Percentiles rank a stretch among this genome's conserved stretches.
Evolutionary conservation across 2,113 vertebrate genomes (phyloP).

Genomic region (Psilopogon haemacephalus): DNA sequence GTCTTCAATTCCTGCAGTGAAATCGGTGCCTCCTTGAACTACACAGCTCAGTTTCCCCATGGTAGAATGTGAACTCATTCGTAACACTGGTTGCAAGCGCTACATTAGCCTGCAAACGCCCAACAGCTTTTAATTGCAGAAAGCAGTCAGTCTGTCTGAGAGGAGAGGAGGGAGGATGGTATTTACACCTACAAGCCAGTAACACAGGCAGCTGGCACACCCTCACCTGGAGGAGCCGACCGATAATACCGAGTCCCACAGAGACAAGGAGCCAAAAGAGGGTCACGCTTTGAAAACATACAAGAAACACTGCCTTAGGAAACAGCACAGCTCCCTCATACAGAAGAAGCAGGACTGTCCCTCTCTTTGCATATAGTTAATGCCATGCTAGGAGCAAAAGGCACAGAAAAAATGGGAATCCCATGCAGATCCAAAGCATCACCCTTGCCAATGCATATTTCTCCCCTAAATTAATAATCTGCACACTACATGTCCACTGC

Average conservation of each 20-base stretch:
- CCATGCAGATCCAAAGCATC: not conserved
- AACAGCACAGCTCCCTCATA: not conserved
- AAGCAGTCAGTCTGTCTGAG: not conserved
- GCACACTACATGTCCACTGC: not conserved
- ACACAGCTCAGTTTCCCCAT: not conserved
- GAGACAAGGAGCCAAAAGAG: not conserved
- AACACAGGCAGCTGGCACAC: not conserved
- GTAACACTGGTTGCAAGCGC: not conserved
- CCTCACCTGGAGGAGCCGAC: not conserved
- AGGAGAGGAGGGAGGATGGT: not conserved
- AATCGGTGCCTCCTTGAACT: fast-evolving
- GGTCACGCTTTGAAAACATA: not conserved
- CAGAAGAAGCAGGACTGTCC: not conserved
- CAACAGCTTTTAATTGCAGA: constrained; percentile 21
- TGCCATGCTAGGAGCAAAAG: not conserved
- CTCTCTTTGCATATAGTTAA: not conserved
- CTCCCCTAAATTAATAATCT: not conserved
- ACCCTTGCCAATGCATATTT: not conserved
- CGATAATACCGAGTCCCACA: not conserved
- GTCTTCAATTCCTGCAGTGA: not conserved
- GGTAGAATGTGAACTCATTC: not conserved
- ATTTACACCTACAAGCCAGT: not conserved
- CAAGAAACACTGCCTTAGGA: not conserved
- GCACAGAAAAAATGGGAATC: not conserved
- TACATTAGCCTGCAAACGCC: not conserved